Evolutionary conservation across 2,888 invertebrate genomes (phyloP).

Genomic region (Beris morrisii): DNA sequence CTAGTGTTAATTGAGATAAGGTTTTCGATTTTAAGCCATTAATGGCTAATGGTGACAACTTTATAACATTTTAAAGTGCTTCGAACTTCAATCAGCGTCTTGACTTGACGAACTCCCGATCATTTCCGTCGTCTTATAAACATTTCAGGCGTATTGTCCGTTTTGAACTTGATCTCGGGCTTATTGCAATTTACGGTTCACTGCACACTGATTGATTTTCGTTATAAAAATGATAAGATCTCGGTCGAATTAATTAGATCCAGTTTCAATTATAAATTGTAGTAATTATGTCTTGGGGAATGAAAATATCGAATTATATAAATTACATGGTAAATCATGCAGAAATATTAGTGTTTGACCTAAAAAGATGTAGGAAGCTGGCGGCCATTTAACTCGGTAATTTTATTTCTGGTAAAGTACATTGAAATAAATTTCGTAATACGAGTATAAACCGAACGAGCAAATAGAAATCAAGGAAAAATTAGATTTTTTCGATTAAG

Average conservation of each 20-base stretch:
- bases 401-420: too few relatives aligned
- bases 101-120: conserved; percentile 18
- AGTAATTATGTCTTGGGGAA: neutral
- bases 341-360: too few relatives aligned
- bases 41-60: conserved; percentile 32
- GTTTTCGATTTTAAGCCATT: conserved; percentile 11
- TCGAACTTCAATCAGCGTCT: conserved; percentile 16
- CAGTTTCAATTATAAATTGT: conserved; percentile 14
- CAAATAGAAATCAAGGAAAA: too few relatives aligned
- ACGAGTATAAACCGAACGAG: too few relatives aligned
- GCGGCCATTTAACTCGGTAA: too few relatives aligned
- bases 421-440: too few relatives aligned
- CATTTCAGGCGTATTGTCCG: conserved; percentile 4
- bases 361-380: too few relatives aligned
- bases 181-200: conserved; percentile 3
- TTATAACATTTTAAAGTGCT: conserved; percentile 29
- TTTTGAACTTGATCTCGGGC: conserved; percentile 10
- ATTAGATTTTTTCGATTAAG: too few relatives aligned
- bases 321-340: too few relatives aligned
- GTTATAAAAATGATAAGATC: conserved; percentile 17
- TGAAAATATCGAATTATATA: too few relatives aligned
- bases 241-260: conserved; percentile 8
- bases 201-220: conserved; percentile 3
- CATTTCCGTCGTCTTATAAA: neutral
- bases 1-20: conserved; percentile 43